Evolutionary conservation across 2,797 vertebrate species (phyloP).

Genomic region (Micropoecilia bifurca): DNA sequence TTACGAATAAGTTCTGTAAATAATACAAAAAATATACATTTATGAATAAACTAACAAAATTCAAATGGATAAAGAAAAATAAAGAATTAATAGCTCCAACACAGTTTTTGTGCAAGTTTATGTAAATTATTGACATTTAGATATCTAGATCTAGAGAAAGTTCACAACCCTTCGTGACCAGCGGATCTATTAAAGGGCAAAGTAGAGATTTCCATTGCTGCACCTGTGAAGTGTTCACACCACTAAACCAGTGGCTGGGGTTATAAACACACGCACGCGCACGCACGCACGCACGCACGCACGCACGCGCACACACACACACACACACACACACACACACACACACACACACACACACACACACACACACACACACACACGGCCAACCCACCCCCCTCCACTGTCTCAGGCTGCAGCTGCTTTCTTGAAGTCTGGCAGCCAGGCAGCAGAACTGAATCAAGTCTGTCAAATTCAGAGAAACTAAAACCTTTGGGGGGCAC

Average conservation of each 20-base stretch:
- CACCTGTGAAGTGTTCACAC: constrained; percentile 33
- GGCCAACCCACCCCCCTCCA: neutral
- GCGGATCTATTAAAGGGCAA: neutral
- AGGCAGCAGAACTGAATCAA: constrained; percentile 33
- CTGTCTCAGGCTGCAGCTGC: constrained; percentile 49
- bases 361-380: neutral
- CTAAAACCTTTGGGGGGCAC: neutral
- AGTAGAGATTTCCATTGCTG: neutral
- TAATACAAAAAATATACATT: no score
- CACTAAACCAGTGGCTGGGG: neutral
- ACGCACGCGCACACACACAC: neutral
- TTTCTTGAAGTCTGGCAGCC: constrained; percentile 37
- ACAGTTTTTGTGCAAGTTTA: neutral
- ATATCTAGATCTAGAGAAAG: neutral
- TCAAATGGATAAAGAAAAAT: no score
- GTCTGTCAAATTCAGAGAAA: constrained; percentile 9
- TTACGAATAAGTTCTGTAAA: no score
- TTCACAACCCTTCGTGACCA: neutral
- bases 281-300: neutral
- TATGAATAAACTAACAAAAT: no score
- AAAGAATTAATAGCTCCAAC: no score
- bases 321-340: no score
- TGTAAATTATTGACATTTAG: neutral
- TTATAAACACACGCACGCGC: neutral
- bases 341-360: neutral